These are phyloP conservation scores for Bos indicus DNA, from an alignment of 2,113 vertebrate genomes.

Conservation along the genomic window DNA sequence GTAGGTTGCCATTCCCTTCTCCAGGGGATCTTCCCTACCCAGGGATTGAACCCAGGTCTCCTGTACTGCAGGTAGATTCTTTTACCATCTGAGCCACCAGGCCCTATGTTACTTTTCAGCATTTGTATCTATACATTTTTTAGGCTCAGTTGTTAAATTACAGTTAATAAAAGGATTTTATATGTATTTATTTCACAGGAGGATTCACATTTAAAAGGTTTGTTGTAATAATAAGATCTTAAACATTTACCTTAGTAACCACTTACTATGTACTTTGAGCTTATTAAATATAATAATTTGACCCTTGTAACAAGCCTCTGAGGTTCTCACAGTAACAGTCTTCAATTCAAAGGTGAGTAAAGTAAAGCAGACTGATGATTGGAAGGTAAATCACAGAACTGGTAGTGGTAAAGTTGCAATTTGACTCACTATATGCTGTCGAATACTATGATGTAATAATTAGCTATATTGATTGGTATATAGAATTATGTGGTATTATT, in stretches of 20 bases:
- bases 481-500: background rate
- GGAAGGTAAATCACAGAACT: background rate
- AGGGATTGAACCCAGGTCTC: background rate
- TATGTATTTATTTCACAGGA: background rate
- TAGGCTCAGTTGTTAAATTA: background rate
- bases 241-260: background rate
- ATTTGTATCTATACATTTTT: background rate
- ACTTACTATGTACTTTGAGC: background rate
- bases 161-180: background rate
- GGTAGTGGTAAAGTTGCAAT: fast-evolving
- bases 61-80: background rate
- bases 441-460: too few species aligned
- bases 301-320: background rate
- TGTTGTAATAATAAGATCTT: background rate
- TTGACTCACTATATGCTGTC: background rate
- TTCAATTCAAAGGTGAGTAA: background rate
- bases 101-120: background rate
- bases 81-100: background rate
- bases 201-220: background rate
- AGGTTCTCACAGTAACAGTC: background rate
- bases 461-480: fast-evolving
- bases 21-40: background rate
- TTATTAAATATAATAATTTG: background rate
- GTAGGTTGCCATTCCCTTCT: background rate
- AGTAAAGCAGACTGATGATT: background rate